These are phyloP conservation scores for Panagrolaimus sp. DNA, from an alignment of 1,140 invertebrate species.

Conservation along the genomic window DNA sequence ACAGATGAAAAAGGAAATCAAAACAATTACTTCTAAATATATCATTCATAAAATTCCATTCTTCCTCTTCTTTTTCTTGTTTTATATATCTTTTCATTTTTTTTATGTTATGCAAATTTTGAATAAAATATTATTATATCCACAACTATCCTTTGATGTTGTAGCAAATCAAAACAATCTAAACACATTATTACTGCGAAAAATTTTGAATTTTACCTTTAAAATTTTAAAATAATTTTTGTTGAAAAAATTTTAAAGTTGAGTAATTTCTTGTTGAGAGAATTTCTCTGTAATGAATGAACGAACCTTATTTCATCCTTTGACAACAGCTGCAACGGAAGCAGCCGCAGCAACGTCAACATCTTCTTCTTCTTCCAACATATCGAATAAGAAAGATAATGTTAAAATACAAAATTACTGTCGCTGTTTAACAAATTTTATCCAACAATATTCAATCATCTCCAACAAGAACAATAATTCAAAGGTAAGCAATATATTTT, in stretches of 20 bases:
- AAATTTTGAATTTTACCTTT: too few relatives aligned
- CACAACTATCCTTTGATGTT: neutral
- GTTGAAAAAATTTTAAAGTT: too few relatives aligned
- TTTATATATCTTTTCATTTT: too few relatives aligned
- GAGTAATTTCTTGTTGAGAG: neutral
- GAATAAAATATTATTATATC: neutral
- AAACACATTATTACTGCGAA: too few relatives aligned
- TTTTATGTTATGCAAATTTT: too few relatives aligned
- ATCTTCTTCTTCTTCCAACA: neutral
- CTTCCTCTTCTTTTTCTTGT: too few relatives aligned
- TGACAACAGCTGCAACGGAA: neutral
- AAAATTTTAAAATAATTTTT: too few relatives aligned
- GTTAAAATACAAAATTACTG: neutral
- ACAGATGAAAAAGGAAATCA: too few relatives aligned
- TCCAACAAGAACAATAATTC: neutral
- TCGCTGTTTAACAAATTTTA: neutral
- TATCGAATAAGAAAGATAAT: neutral
- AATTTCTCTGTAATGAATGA: neutral
- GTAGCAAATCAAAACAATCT: too few relatives aligned
- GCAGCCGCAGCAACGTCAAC: neutral
- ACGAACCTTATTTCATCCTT: neutral
- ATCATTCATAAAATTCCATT: too few relatives aligned
- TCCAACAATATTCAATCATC: neutral
- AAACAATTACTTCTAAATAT: too few relatives aligned
- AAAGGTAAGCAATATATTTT: neutral